Percentiles rank a stretch among this genome's conserved stretches.
Evolutionary conservation across 2,888 invertebrate genomes (phyloP).

Genomic region (Tetragnatha montana): DNA sequence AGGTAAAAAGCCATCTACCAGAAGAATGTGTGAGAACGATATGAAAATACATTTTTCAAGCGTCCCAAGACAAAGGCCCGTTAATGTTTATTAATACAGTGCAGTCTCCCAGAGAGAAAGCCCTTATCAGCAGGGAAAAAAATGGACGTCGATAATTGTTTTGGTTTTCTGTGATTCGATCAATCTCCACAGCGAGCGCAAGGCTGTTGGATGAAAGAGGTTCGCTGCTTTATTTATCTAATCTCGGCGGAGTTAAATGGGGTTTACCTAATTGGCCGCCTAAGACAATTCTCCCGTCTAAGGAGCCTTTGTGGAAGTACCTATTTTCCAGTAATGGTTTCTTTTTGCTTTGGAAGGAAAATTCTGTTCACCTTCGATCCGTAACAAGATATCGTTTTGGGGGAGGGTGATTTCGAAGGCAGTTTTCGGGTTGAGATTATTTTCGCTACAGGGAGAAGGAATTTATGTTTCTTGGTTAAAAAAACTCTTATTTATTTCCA

Average conservation of each 20-base stretch:
- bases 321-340: conserved; percentile 11
- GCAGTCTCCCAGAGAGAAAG: conserved; percentile 7
- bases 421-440: too few species aligned
- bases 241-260: not conserved
- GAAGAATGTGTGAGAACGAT: conserved; percentile 23
- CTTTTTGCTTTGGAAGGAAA: not conserved
- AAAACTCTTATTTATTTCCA: too few species aligned
- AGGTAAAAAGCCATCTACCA: conserved; percentile 8
- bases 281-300: conserved; percentile 30
- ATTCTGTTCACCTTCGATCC: conserved; percentile 1
- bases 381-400: not conserved
- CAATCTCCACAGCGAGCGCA: conserved; percentile 6
- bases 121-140: conserved; percentile 24
- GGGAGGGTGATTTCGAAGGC: too few species aligned
- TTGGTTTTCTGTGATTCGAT: conserved; percentile 32
- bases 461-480: too few species aligned
- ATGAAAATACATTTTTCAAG: conserved; percentile 37
- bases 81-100: conserved; percentile 32
- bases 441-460: too few species aligned
- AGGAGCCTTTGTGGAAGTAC: conserved; percentile 10
- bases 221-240: conserved; percentile 25
- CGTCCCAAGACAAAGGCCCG: conserved; percentile 14
- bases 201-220: conserved; percentile 24
- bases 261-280: conserved; percentile 35
- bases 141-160: conserved; percentile 11